These are phyloP conservation scores for Chelon auratus DNA, from an alignment of 2,797 vertebrate species.

Conservation along the genomic window DNA sequence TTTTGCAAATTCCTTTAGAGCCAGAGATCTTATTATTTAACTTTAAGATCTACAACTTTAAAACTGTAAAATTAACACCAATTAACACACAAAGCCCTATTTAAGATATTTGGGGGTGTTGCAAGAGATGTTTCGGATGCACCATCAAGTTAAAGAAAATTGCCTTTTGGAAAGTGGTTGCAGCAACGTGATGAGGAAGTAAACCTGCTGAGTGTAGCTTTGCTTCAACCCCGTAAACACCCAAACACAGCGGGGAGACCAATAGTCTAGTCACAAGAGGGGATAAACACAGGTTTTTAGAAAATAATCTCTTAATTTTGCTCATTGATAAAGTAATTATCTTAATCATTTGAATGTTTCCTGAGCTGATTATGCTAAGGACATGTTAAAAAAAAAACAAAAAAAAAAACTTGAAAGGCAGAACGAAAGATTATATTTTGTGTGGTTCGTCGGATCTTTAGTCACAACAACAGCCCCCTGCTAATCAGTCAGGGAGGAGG, in stretches of 20 bases:
- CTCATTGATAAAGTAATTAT: constrained; percentile 37
- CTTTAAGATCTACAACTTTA: neutral
- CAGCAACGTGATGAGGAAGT: constrained; percentile 16
- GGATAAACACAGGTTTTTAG: constrained; percentile 24
- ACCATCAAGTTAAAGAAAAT: neutral
- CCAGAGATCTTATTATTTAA: neutral
- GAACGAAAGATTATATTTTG: constrained; percentile 12
- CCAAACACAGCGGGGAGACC: neutral
- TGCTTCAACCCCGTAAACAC: neutral
- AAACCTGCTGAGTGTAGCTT: constrained; percentile 33
- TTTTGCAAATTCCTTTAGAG: neutral
- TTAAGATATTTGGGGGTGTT: neutral
- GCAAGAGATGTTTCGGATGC: neutral
- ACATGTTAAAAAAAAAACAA: constrained; percentile 14
- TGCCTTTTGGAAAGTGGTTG: neutral
- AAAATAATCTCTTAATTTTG: constrained; percentile 22
- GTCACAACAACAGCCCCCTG: constrained; percentile 70
- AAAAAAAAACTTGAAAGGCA: constrained; percentile 49
- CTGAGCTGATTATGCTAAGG: constrained; percentile 22
- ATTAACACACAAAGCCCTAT: neutral
- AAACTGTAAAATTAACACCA: neutral
- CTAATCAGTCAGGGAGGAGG: constrained; percentile 12
- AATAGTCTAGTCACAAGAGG: neutral
- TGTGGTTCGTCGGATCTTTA: constrained; percentile 59
- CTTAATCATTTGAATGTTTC: constrained; percentile 55